A percentile compares a stretch with the other conserved stretches of the same genome.
phyloP scores from a whole-genome alignment of 2,797 vertebrate species.

The Falco cherrug region DNA sequence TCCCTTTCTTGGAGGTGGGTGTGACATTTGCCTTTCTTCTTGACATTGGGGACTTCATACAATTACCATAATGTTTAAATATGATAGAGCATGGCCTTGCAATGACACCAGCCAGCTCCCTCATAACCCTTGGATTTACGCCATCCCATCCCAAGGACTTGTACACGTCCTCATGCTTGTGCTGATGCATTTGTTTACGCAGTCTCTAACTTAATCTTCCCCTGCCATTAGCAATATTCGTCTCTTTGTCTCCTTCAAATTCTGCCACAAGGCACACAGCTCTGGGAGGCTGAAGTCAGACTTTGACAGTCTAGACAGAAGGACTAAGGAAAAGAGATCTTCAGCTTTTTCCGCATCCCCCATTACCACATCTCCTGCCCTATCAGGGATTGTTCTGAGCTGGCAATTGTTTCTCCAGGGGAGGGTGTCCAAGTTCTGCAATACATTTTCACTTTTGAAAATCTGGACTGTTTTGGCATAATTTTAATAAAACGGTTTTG shows the following conservation, averaged over 20 bases:
- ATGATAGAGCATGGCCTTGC: background rate
- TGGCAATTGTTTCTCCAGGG: background rate
- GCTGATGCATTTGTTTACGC: background rate
- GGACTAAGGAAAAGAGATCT: background rate
- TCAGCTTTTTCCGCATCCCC: background rate
- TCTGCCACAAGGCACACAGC: background rate
- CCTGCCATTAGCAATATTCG: background rate
- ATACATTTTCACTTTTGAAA: background rate
- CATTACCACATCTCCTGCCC: background rate
- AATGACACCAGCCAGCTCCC: background rate
- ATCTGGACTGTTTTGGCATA: background rate
- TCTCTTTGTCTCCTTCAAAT: background rate
- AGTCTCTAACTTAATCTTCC: background rate
- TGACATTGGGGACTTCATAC: background rate
- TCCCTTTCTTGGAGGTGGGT: background rate
- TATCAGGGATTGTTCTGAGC: background rate
- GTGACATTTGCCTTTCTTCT: slow-evolving; percentile 1
- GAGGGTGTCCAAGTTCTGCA: background rate
- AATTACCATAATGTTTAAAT: background rate
- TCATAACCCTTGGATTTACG: background rate
- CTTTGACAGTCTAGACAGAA: background rate
- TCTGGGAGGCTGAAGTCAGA: background rate
- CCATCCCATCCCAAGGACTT: slow-evolving; percentile 22
- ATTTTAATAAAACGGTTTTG: background rate
- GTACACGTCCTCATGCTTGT: background rate